phyloP scores from a whole-genome alignment of 2,113 vertebrate species.

The Crypturellus undulatus region DNA sequence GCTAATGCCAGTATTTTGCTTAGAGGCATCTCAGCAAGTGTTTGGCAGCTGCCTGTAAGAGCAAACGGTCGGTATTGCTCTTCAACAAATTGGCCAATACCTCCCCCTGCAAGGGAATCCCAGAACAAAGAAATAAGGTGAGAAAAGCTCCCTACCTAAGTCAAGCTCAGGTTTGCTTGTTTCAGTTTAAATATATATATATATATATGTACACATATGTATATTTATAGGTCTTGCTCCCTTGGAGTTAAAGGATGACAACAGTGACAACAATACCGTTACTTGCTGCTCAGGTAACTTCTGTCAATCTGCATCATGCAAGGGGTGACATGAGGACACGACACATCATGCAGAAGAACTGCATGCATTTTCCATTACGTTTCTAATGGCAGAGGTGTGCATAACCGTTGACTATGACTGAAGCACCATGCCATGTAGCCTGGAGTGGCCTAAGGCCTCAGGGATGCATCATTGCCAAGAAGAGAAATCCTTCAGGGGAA shows the following conservation, averaged over 20 bases:
- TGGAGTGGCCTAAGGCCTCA: too few species aligned
- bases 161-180: rapidly evolving
- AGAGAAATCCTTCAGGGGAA: background rate
- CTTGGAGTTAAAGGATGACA: background rate
- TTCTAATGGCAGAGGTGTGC: too few species aligned
- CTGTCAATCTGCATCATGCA: too few species aligned
- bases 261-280: too few species aligned
- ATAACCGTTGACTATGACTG: too few species aligned
- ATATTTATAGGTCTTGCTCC: background rate
- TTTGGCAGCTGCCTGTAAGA: background rate
- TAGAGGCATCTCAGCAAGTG: background rate
- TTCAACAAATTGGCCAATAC: background rate
- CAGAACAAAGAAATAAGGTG: background rate
- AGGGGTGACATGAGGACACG: background rate
- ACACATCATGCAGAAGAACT: rapidly evolving
- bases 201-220: rapidly evolving
- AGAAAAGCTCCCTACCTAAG: background rate
- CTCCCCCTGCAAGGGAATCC: background rate
- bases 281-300: background rate
- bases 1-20: background rate
- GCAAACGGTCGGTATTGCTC: background rate
- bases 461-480: rapidly evolving
- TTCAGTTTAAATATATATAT: rapidly evolving
- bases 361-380: rapidly evolving
- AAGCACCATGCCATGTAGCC: too few species aligned